phyloP scores from a whole-genome alignment of 2,888 invertebrate genomes.

The Nebria brevicollis region DNA sequence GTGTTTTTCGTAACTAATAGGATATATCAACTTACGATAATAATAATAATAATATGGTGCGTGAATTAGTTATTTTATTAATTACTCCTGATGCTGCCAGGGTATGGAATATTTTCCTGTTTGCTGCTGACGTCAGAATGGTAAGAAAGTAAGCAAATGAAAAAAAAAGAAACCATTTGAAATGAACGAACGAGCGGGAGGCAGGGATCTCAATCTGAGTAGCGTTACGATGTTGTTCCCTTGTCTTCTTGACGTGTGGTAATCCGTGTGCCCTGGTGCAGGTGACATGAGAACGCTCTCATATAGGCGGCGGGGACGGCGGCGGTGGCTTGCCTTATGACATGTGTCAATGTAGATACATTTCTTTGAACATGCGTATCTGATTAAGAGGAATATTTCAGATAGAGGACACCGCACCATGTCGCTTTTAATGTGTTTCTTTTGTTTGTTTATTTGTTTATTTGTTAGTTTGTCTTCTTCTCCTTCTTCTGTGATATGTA shows the following conservation, averaged over 20 bases:
- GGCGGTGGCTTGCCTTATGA: slow-evolving; percentile 26
- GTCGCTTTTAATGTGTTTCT: slow-evolving; percentile 33
- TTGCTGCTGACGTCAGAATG: too few species aligned
- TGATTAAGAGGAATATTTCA: slow-evolving; percentile 48
- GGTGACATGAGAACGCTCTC: slow-evolving; percentile 39
- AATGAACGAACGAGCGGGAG: too few species aligned
- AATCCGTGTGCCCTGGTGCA: slow-evolving; percentile 26
- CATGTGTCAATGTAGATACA: slow-evolving; percentile 42
- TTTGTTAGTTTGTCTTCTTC: neutral
- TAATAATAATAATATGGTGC: slow-evolving; percentile 4
- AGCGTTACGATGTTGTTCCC: slow-evolving; percentile 24
- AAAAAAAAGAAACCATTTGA: too few species aligned
- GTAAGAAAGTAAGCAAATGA: too few species aligned
- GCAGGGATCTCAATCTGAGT: slow-evolving; percentile 26
- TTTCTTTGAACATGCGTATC: slow-evolving; percentile 44
- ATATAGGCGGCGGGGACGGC: neutral
- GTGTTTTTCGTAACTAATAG: slow-evolving; percentile 10
- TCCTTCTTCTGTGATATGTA: neutral
- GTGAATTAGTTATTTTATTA: slow-evolving; percentile 22
- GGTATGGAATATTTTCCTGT: too few species aligned
- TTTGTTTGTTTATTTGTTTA: slow-evolving; percentile 10
- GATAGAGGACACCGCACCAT: slow-evolving; percentile 37
- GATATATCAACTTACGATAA: slow-evolving; percentile 22
- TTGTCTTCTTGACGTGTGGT: slow-evolving; percentile 34
- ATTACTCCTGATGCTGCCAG: neutral